These are phyloP conservation scores for Otolemur crassicaudatus DNA, from an alignment of 2,797 vertebrate genomes.

Conservation along the genomic window DNA sequence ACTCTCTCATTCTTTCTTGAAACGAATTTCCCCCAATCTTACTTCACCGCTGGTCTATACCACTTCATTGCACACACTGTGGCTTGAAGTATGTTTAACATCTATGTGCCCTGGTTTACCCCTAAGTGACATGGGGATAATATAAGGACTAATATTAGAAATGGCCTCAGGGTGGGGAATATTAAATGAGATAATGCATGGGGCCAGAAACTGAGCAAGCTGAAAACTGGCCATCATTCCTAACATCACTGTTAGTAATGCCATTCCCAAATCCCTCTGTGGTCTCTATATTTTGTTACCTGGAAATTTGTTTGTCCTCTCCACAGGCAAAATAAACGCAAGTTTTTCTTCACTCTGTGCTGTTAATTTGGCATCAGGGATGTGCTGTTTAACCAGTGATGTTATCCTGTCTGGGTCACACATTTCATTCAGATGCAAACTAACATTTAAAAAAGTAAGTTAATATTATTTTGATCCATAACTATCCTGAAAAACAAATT, in stretches of 20 bases:
- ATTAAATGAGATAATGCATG: background rate
- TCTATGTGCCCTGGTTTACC: background rate
- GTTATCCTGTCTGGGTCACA: slow-evolving; percentile 87
- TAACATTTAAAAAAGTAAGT: slow-evolving; percentile 75
- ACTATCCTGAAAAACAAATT: background rate
- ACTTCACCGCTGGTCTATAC: background rate
- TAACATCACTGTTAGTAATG: background rate
- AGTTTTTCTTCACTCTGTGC: slow-evolving; percentile 90
- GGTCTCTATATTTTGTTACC: slow-evolving; percentile 83
- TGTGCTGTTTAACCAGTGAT: slow-evolving; percentile 88
- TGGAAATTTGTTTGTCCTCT: slow-evolving; percentile 92
- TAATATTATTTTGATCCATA: slow-evolving; percentile 28
- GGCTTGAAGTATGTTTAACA: background rate
- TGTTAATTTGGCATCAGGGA: slow-evolving; percentile 90
- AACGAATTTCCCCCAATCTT: background rate
- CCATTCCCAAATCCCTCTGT: background rate
- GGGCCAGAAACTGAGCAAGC: background rate
- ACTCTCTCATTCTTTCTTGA: background rate
- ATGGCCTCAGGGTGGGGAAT: background rate
- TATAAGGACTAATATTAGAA: background rate
- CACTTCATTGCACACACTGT: too few relatives aligned
- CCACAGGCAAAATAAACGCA: slow-evolving; percentile 92
- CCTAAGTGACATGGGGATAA: background rate
- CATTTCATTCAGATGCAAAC: slow-evolving; percentile 90
- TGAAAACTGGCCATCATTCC: background rate